These are phyloP conservation scores for Drosophila leonis DNA, from an alignment of 2,888 invertebrate genomes.

Conservation along the genomic window DNA sequence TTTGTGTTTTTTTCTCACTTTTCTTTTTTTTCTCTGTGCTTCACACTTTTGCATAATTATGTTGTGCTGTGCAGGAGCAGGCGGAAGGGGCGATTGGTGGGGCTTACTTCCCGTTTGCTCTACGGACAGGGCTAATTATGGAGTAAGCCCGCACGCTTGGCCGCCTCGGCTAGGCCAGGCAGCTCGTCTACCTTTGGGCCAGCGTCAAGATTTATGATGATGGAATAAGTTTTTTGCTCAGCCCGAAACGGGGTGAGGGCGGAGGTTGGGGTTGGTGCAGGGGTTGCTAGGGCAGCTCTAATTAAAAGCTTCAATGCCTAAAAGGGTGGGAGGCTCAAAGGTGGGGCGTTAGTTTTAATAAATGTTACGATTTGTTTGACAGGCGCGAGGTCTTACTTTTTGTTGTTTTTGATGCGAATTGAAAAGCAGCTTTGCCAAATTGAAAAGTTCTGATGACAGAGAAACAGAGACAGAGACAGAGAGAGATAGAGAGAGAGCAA, in stretches of 20 bases:
- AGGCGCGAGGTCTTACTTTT: slow-evolving; percentile 30
- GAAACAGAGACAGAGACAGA: not conserved
- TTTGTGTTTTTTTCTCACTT: slow-evolving; percentile 25
- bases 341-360: slow-evolving; percentile 62
- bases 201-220: slow-evolving; percentile 76
- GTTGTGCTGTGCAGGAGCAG: slow-evolving; percentile 41
- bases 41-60: slow-evolving; percentile 80
- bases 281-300: slow-evolving; percentile 38
- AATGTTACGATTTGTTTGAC: slow-evolving; percentile 71
- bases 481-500: not conserved
- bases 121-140: slow-evolving; percentile 74
- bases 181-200: slow-evolving; percentile 29
- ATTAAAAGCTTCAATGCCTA: slow-evolving; percentile 66
- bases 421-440: slow-evolving; percentile 48
- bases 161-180: slow-evolving; percentile 21
- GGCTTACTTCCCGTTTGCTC: slow-evolving; percentile 46
- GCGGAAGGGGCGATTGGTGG: slow-evolving; percentile 7
- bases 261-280: not conserved
- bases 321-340: not conserved
- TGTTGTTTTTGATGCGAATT: slow-evolving; percentile 22
- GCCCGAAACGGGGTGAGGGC: not conserved
- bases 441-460: slow-evolving; percentile 26
- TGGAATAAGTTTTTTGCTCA: slow-evolving; percentile 70
- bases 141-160: slow-evolving; percentile 36
- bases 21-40: slow-evolving; percentile 5